Conservation (phyloP, 2,113 vertebrate species). For the Otus sunia region DNA sequence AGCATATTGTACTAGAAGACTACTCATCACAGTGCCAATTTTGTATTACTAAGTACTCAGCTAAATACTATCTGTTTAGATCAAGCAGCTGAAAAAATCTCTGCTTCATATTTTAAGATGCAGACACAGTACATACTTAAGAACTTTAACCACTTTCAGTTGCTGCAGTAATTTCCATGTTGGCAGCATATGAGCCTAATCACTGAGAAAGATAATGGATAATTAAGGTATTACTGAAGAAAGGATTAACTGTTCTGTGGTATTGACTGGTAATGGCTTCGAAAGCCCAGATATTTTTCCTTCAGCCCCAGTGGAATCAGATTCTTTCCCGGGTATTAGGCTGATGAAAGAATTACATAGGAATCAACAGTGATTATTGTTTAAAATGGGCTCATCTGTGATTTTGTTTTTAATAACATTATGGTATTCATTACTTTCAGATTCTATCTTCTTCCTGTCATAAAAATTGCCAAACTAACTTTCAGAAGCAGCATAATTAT, state of each 20-base stretch:
- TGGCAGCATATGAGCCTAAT: neutral
- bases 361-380: neutral
- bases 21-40: neutral
- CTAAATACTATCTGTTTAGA: neutral
- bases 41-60: neutral
- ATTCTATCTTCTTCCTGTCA: neutral
- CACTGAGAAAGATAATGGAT: neutral
- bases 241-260: neutral
- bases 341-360: neutral
- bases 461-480: neutral
- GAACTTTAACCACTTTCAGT: neutral
- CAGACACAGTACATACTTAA: neutral
- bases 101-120: neutral
- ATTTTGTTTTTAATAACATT: neutral
- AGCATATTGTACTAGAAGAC: neutral
- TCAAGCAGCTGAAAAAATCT: constrained; percentile 29
- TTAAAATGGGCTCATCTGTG: neutral
- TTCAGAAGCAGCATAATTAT: neutral
- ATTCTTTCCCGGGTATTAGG: neutral
- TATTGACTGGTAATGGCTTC: neutral
- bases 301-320: neutral
- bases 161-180: neutral
- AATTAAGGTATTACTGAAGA: neutral
- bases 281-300: neutral
- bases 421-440: neutral